Percentiles rank a stretch among this genome's conserved stretches.
phyloP scores from a whole-genome alignment of 2,113 vertebrate genomes.

The Hemiscyllium ocellatum region DNA sequence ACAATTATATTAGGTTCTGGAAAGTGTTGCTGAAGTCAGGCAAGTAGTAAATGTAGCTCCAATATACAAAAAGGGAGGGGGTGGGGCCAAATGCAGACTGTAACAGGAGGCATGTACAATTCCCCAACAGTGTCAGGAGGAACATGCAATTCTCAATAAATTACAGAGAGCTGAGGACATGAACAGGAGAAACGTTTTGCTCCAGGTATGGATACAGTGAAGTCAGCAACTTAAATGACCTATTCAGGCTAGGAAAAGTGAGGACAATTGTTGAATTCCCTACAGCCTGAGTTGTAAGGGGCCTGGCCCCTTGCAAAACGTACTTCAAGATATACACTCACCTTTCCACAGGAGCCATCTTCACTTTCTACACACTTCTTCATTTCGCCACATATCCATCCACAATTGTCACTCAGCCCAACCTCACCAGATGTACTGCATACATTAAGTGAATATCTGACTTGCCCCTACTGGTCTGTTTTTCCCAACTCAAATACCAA shows the following conservation, averaged over 20 bases:
- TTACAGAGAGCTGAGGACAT: not conserved
- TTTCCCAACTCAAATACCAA: not conserved
- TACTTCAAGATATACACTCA: not conserved
- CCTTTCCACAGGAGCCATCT: not conserved
- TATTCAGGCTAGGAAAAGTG: not conserved
- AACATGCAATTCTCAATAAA: not conserved
- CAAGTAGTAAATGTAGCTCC: not conserved
- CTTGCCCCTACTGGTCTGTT: not conserved
- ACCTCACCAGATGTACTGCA: not conserved
- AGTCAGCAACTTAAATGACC: not conserved
- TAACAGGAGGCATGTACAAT: not conserved
- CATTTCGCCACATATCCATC: not conserved
- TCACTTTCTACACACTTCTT: not conserved
- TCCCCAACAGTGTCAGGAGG: not conserved
- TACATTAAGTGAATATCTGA: not conserved
- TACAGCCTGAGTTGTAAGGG: not conserved
- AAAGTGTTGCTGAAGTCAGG: too few species aligned
- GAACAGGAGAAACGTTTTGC: not conserved
- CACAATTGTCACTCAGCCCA: not conserved
- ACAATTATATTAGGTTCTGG: too few species aligned
- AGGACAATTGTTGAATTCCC: not conserved
- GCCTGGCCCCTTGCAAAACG: too few species aligned
- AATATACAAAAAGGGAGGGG: not conserved
- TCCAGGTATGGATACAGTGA: not conserved
- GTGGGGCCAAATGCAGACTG: not conserved